Evolutionary conservation across 2,797 vertebrate species (phyloP).

Genomic region (Oryzias sinensis): DNA sequence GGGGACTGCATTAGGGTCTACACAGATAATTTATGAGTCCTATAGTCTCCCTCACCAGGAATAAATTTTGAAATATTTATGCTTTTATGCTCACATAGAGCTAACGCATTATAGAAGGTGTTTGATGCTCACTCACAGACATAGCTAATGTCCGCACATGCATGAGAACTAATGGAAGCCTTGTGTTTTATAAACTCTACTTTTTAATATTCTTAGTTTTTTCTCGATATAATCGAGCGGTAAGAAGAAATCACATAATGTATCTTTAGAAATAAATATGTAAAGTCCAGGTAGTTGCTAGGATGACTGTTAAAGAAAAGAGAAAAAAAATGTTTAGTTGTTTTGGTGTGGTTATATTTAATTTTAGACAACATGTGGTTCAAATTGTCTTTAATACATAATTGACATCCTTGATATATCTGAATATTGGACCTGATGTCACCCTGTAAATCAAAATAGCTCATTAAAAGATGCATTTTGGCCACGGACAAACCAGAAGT

Average conservation of each 20-base stretch:
- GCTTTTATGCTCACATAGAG: constrained; percentile 91
- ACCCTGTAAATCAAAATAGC: no score
- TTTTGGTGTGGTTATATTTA: constrained; percentile 53
- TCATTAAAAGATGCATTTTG: no score
- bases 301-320: constrained; percentile 57
- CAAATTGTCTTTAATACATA: constrained; percentile 55
- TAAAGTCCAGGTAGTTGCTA: constrained; percentile 58
- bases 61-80: constrained; percentile 99
- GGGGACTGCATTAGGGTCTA: constrained; percentile 87
- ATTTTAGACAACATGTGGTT: constrained; percentile 41
- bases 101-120: constrained; percentile 98
- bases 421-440: no score
- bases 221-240: constrained; percentile 78
- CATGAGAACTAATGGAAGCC: constrained; percentile 93
- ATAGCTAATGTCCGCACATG: constrained; percentile 83
- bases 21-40: constrained; percentile 96
- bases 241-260: constrained; percentile 76
- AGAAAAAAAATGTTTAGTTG: constrained; percentile 53
- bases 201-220: constrained; percentile 88
- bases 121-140: constrained; percentile 92
- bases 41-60: constrained; percentile 93
- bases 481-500: no score
- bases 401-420: constrained; percentile 27
- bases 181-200: constrained; percentile 98
- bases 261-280: constrained; percentile 75